Evolutionary conservation across 2,797 vertebrate genomes (phyloP).

Genomic region (Petrocephalus schoutedeni): DNA sequence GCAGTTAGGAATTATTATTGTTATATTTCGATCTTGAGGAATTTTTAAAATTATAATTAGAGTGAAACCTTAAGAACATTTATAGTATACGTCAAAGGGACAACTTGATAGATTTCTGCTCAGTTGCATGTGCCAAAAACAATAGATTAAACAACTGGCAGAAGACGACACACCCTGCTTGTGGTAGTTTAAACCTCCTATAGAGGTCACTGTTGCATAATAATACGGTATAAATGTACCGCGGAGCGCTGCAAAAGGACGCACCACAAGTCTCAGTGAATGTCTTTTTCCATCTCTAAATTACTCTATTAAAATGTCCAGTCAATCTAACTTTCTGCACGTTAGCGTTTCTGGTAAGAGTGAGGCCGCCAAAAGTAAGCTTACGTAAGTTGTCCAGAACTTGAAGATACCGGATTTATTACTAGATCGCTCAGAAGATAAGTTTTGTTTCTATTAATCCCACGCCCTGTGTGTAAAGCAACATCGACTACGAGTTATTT

Average conservation of each 20-base stretch:
- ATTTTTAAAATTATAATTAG: not conserved
- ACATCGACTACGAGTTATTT: not conserved
- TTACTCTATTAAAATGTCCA: not conserved
- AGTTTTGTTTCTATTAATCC: not conserved
- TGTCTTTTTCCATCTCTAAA: not conserved
- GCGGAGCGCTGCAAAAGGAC: not conserved
- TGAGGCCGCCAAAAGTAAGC: not conserved
- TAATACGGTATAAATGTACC: not conserved
- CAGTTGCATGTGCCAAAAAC: no score
- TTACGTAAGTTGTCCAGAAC: not conserved
- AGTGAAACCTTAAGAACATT: no score
- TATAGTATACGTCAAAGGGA: no score
- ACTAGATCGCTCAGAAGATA: not conserved
- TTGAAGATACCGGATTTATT: not conserved
- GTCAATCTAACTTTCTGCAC: not conserved
- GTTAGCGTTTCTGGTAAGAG: not conserved
- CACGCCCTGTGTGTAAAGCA: not conserved
- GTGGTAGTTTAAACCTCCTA: not conserved
- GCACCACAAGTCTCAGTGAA: not conserved
- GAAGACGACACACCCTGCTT: not conserved
- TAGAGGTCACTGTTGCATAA: conserved; percentile 12
- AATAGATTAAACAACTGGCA: not conserved
- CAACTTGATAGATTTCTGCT: no score
- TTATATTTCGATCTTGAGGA: not conserved
- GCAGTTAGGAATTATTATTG: not conserved